Evolutionary conservation across 1,140 invertebrate species (phyloP), one percentile per base, ranked within the genome.

Genomic region (Plodia interpunctella): DNA sequence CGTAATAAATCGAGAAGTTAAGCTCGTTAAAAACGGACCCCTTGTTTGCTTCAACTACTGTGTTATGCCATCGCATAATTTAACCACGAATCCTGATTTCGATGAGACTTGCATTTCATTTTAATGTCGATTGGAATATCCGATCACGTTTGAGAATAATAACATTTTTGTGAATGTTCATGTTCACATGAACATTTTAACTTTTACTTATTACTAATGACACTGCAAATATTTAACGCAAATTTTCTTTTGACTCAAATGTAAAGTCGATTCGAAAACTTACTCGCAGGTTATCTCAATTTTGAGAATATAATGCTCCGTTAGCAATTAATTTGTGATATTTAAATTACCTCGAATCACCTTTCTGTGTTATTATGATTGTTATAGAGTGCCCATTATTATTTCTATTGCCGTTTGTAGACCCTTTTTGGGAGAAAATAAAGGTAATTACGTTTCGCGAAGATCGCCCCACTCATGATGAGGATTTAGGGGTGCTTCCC

Each of bases 1-100:
- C 38, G 13, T 57, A 62, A 66, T 70, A 66, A 69, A 69, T 69
- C 57, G 21, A 19, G 15, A 28, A 55, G 62, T 18, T 61, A 53
- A 65, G 57, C 61, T 63, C 56, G 49, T 67, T 67, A 63, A 60
- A 55, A 17, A 4, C 13, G 44, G 38, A 57, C 56, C 44, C 28
- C 56, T 57, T 49, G 44, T 49, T 57, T 28, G 19, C n/a, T 53
- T 53, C 21, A 5, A 25, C 19, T 53, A 44, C 10, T 44, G 10
- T 44, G n/a, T 44, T 44, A 44, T 44, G 19, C 13, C 10, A 56
- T 19, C 6, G n/a, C 30, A n/a, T 17, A 19, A 56, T 44, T 15
- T 44, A 15, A 44, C 38, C 38, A 15, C n/a, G n/a, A 15, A n/a
- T 35, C 1, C 1, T 2, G 32, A 13, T 35, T 11, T 13, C 13